These are phyloP conservation scores for Thelaira solivaga DNA, from an alignment of 2,888 invertebrate species.

Conservation along the genomic window DNA sequence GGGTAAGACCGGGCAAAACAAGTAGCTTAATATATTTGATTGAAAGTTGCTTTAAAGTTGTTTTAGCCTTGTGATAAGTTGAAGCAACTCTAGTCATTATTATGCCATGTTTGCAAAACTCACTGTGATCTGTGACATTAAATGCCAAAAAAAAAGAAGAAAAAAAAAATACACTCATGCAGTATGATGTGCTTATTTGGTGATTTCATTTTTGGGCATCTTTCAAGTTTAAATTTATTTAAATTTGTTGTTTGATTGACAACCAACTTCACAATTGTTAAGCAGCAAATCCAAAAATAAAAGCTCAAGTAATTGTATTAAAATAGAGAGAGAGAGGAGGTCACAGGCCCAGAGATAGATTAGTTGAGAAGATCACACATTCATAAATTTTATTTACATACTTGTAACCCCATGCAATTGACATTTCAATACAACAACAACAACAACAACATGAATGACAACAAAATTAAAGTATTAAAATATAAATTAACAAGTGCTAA, in stretches of 20 bases:
- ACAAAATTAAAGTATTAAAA: background rate
- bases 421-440: background rate
- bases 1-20: too few relatives aligned
- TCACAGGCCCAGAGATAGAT: too few relatives aligned
- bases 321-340: background rate
- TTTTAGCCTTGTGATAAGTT: too few relatives aligned
- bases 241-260: slow-evolving; percentile 48
- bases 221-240: slow-evolving; percentile 40
- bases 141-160: background rate
- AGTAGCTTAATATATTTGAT: too few relatives aligned
- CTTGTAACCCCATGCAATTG: slow-evolving; percentile 37
- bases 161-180: too few relatives aligned
- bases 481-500: slow-evolving; percentile 46
- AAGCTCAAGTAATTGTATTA: too few relatives aligned
- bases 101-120: background rate
- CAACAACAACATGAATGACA: background rate
- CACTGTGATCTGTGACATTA: background rate
- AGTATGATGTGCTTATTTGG: too few relatives aligned
- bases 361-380: background rate
- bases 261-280: too few relatives aligned
- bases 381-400: background rate
- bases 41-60: too few relatives aligned
- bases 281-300: too few relatives aligned
- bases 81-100: too few relatives aligned
- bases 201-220: background rate